Conservation (phyloP, 2,888 invertebrate species). For the Julus scandinavius region DNA sequence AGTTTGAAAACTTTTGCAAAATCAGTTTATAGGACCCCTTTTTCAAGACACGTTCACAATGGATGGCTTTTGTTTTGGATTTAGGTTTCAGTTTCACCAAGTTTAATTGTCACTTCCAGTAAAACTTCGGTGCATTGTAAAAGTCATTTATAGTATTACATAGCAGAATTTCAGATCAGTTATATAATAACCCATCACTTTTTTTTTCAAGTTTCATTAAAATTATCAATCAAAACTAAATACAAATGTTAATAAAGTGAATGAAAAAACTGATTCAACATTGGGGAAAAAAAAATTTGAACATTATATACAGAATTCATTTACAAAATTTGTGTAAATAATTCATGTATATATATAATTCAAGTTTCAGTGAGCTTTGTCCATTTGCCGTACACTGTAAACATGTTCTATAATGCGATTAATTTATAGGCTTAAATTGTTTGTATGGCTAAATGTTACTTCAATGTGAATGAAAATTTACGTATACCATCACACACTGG, state of each 20-base stretch:
- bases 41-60: background rate
- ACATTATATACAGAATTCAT: no score
- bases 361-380: background rate
- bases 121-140: no score
- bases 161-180: no score
- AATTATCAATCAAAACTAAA: no score
- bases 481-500: constrained; percentile 52
- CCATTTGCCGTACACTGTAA: background rate
- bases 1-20: constrained; percentile 6
- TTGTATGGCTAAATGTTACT: constrained; percentile 3
- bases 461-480: constrained; percentile 33
- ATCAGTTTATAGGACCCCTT: background rate
- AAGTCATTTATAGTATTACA: no score
- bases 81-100: no score
- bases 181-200: no score
- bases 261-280: no score
- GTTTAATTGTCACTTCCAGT: background rate
- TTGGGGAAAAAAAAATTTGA: no score
- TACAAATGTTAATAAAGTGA: no score
- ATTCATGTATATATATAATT: background rate
- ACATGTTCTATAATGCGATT: background rate
- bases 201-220: no score
- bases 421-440: background rate
- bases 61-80: background rate
- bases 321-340: no score